Conservation (phyloP, 2,113 vertebrate genomes). For the Panthera uncia region DNA sequence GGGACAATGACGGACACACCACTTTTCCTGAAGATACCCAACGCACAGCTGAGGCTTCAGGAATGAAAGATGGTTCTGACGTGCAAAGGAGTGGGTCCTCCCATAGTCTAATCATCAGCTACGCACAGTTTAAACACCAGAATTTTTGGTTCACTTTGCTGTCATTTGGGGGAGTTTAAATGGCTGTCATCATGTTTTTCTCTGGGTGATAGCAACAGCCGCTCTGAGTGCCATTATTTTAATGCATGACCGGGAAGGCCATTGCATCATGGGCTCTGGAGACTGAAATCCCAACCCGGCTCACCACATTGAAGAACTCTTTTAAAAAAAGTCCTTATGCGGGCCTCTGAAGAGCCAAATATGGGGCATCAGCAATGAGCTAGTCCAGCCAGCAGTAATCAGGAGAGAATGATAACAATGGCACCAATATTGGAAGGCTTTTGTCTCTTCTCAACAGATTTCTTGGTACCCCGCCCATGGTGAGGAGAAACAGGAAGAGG, state of each 20-base stretch:
- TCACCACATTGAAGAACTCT: slow-evolving; percentile 72
- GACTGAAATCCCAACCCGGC: neutral
- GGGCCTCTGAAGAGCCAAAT: neutral
- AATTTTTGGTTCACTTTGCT: slow-evolving; percentile 72
- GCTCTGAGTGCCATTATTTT: slow-evolving; percentile 75
- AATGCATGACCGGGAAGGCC: slow-evolving; percentile 72
- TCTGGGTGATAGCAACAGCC: slow-evolving; percentile 71
- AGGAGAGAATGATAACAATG: neutral
- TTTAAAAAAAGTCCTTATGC: slow-evolving; percentile 65
- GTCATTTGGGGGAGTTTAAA: slow-evolving; percentile 68
- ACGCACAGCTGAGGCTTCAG: neutral
- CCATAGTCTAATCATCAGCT: slow-evolving; percentile 66
- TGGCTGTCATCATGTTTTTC: slow-evolving; percentile 76
- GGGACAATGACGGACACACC: neutral
- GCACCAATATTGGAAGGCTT: neutral
- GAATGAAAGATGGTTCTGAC: neutral
- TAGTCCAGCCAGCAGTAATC: neutral
- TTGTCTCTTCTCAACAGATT: neutral
- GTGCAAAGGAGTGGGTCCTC: slow-evolving; percentile 39
- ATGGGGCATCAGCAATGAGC: neutral
- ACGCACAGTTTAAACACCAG: slow-evolving; percentile 67
- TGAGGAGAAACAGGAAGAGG: neutral
- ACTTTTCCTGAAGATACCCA: neutral
- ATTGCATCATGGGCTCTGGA: slow-evolving; percentile 66
- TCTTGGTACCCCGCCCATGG: neutral